Conservation (phyloP, 2,113 vertebrate species). For the Passer domesticus region DNA sequence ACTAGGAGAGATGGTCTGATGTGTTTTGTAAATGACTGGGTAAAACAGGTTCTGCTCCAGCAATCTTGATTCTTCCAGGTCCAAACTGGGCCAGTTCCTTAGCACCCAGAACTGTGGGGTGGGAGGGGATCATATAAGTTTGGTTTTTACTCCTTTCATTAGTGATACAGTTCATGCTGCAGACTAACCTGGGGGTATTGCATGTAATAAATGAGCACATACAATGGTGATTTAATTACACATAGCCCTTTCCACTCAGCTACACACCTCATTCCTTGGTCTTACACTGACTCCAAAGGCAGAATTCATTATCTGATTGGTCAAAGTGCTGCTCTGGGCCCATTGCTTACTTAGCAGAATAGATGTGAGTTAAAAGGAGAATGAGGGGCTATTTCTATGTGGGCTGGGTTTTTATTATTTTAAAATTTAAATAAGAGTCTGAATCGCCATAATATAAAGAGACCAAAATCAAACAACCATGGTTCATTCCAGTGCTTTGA, state of each 20-base stretch:
- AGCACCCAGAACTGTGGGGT: not conserved
- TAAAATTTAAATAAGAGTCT: constrained; percentile 55
- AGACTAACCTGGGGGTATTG: not conserved
- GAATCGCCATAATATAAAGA: constrained; percentile 61
- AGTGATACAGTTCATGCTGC: not conserved
- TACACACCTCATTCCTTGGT: not conserved
- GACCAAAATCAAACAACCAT: constrained; percentile 67
- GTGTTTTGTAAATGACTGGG: not conserved
- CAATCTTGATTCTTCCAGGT: not conserved
- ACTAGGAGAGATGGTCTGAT: not conserved
- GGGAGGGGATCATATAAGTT: accelerated
- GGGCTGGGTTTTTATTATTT: constrained; percentile 33
- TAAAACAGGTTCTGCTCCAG: not conserved
- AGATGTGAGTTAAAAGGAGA: not conserved
- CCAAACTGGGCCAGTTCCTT: not conserved
- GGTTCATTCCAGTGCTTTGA: constrained; percentile 75
- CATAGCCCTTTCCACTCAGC: not conserved
- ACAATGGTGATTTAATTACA: not conserved
- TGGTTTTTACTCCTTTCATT: not conserved
- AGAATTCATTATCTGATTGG: constrained; percentile 13
- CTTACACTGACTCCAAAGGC: not conserved
- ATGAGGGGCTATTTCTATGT: constrained; percentile 9
- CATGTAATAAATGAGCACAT: not conserved
- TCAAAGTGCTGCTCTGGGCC: not conserved
- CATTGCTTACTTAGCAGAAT: constrained; percentile 39